A percentile compares a stretch with the other conserved stretches of the same genome.
Evolutionary conservation across 2,113 vertebrate genomes (phyloP).

Genomic region (Hippocampus comes): DNA sequence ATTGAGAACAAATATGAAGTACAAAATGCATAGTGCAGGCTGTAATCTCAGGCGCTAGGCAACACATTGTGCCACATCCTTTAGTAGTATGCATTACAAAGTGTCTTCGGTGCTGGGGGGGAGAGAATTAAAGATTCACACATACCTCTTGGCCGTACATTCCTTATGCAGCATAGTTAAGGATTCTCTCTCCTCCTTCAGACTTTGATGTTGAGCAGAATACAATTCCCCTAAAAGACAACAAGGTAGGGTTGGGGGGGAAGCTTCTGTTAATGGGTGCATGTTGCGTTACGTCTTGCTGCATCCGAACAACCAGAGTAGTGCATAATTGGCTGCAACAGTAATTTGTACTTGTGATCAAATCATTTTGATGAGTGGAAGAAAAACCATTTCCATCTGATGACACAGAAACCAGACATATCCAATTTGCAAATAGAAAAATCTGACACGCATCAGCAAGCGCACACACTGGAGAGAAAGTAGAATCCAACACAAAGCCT

Average conservation of each 20-base stretch:
- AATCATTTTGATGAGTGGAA: conserved; percentile 48
- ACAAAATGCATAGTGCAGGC: conserved; percentile 2
- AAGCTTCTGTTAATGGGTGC: conserved; percentile 44
- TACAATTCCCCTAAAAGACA: conserved; percentile 81
- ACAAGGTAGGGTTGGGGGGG: conserved; percentile 12
- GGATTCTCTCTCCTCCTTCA: conserved; percentile 83
- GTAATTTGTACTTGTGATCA: conserved; percentile 45
- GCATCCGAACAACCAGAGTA: conserved; percentile 53
- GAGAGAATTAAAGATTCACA: conserved; percentile 35
- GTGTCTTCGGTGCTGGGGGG: conserved; percentile 17
- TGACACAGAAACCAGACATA: conserved; percentile 53
- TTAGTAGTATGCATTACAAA: background rate
- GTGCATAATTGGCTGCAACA: conserved; percentile 37
- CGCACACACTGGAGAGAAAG: conserved; percentile 12
- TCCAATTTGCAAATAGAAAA: conserved; percentile 54
- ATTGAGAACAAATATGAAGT: conserved; percentile 26
- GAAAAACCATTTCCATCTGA: conserved; percentile 58
- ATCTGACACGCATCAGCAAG: conserved; percentile 24
- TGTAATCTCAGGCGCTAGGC: conserved; percentile 11
- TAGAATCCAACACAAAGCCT: background rate
- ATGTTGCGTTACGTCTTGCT: conserved; percentile 28
- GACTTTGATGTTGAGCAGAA: conserved; percentile 76
- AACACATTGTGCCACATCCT: conserved; percentile 11
- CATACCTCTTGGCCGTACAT: conserved; percentile 94
- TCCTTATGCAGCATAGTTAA: conserved; percentile 85